Conservation (phyloP, 2,888 invertebrate genomes). For the Pseudococcus viburni region DNA sequence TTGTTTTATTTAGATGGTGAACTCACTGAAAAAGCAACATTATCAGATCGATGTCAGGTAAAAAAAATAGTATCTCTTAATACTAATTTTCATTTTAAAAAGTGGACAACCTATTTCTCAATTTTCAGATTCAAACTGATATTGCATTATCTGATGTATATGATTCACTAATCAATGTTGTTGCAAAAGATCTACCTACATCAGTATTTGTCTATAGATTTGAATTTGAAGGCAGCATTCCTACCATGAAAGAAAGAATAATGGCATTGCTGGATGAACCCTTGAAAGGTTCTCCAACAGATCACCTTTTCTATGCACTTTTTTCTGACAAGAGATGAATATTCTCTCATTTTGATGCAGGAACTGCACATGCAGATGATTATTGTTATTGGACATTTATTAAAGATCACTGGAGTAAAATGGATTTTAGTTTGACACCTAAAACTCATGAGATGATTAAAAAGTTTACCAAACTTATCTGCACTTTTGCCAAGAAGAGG, state of each 20-base stretch:
- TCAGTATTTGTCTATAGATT: not conserved
- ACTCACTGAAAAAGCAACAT: not conserved
- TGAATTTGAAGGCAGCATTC: not conserved
- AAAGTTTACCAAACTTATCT: not conserved
- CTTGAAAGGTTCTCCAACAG: not conserved
- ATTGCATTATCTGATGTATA: not conserved
- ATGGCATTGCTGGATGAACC: not conserved
- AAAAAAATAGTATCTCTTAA: not conserved
- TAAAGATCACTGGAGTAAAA: not conserved
- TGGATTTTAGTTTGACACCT: not conserved
- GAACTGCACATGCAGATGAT: not conserved
- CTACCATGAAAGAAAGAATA: not conserved
- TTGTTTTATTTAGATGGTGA: not conserved
- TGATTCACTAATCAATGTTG: not conserved
- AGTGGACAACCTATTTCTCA: not conserved
- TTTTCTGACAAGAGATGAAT: no score
- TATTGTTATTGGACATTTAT: not conserved
- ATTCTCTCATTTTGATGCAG: not conserved
- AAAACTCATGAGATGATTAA: constrained; percentile 11
- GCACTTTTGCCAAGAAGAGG: constrained; percentile 12
- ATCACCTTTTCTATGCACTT: not conserved
- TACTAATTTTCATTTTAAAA: not conserved
- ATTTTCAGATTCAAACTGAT: constrained; percentile 1
- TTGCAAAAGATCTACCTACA: not conserved
- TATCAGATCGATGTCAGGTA: not conserved